These are phyloP conservation scores for Geopemphigus sp. DNA, from an alignment of 1,140 invertebrate species.

Conservation along the genomic window DNA sequence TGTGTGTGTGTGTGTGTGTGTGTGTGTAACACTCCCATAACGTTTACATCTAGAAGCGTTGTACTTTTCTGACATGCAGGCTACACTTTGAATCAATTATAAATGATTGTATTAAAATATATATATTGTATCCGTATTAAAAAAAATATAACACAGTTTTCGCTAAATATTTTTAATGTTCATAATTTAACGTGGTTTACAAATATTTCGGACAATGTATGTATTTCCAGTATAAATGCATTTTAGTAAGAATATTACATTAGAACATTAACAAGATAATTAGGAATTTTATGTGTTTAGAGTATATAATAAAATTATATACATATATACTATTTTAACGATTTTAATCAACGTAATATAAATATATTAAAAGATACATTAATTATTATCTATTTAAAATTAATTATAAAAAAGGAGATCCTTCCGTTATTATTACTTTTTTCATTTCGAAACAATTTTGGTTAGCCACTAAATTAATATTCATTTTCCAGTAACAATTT, in stretches of 20 bases:
- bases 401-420: background rate
- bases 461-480: background rate
- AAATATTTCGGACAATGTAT: too few relatives aligned
- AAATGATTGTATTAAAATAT: slow-evolving; percentile 13
- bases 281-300: too few relatives aligned
- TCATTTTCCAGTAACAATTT: slow-evolving; percentile 14
- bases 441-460: background rate
- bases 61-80: background rate
- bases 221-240: too few relatives aligned
- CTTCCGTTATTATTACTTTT: background rate
- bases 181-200: too few relatives aligned
- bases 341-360: too few relatives aligned
- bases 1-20: too few relatives aligned
- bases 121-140: background rate
- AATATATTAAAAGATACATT: too few relatives aligned
- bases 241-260: too few relatives aligned
- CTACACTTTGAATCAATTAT: slow-evolving; percentile 11
- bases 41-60: background rate
- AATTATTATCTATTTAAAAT: background rate
- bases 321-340: too few relatives aligned
- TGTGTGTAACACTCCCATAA: slow-evolving; percentile 21
- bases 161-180: background rate
- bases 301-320: too few relatives aligned
- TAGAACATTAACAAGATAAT: too few relatives aligned
- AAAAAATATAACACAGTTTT: background rate